Base-by-base conservation (phyloP, 2,888 invertebrate species). In the Parapristionchus giblindavisi region DNA sequence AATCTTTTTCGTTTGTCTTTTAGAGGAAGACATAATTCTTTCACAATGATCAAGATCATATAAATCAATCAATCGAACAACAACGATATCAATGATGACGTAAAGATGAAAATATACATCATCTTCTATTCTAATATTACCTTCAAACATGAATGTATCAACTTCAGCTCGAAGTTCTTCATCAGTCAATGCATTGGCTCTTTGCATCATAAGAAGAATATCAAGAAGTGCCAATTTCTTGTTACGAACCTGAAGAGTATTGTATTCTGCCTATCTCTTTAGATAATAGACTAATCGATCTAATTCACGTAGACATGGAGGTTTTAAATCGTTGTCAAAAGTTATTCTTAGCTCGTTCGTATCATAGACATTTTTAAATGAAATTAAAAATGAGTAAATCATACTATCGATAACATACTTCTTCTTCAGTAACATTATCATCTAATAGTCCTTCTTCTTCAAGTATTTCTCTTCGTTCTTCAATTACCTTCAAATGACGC, bases 71-170 rank as follows among this genome's bases (percentile, higher is more conserved):
- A 21, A 51, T 51, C 14, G 51, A 51, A 51, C 14, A 51, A 51
- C 51, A 51, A 21, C 14, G 51, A 51, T 21, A 51, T 51, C 14
- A 14, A 51, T 51, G 21, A 51, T 17, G 51, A 17, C 51, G 21
- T 14, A 51, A 51, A 51, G 51, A 51, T 51, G 51, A 51, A 51
- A 51, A 17, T 14, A 51, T 14, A 51, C 14, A 51, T 51, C 14
- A n/a, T n/a, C n/a, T n/a, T 21, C 48, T 36, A 36, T n/a, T 40
- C 24, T 24, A 1, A 38, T 21, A 38, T 1, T 27, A 34, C 73
- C 73, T 73, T 73, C 73, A 29, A 73, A 73, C 73, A 73, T 73
- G 51, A 73, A 73, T n/a, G 73, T 73, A 51, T 73, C 73, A 0
- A 73, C 73, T 73, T 73, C 73, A 5, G 61, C 48, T 51, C 73